phyloP scores from a whole-genome alignment of 2,888 invertebrate genomes.

The Hedychridium roseum region DNA sequence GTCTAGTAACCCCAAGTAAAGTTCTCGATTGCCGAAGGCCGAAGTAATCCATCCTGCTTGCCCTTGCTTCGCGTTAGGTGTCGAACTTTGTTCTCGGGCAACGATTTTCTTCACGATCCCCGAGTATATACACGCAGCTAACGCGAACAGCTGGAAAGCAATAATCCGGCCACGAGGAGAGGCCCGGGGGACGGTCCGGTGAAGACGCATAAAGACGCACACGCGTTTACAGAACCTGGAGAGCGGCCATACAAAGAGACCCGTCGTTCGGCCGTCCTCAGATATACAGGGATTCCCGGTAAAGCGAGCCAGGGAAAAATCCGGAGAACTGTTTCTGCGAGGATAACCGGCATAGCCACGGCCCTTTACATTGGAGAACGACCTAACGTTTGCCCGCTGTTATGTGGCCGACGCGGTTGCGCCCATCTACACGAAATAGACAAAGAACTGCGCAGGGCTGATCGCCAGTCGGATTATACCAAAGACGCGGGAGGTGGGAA shows the following conservation, averaged over 20 bases:
- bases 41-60: too few relatives aligned
- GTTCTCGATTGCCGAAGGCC: too few relatives aligned
- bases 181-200: slow-evolving; percentile 10
- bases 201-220: slow-evolving; percentile 16
- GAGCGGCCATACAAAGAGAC: slow-evolving; percentile 8
- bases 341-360: slow-evolving; percentile 6
- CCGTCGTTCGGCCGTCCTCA: too few relatives aligned
- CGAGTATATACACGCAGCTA: too few relatives aligned
- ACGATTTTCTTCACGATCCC: too few relatives aligned
- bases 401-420: slow-evolving; percentile 14
- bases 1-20: too few relatives aligned
- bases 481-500: slow-evolving; percentile 8
- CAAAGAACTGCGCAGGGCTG: slow-evolving; percentile 3
- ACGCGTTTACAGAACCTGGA: too few relatives aligned
- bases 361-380: slow-evolving; percentile 15
- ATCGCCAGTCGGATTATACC: slow-evolving; percentile 7
- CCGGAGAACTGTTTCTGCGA: slow-evolving; percentile 17
- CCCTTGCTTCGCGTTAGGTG: too few relatives aligned
- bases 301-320: slow-evolving; percentile 17
- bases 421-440: slow-evolving; percentile 3
- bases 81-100: too few relatives aligned
- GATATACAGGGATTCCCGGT: slow-evolving; percentile 18
- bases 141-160: too few relatives aligned
- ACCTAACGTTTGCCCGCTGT: slow-evolving; percentile 20
- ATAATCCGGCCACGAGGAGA: too few relatives aligned